Conservation (phyloP, 2,888 invertebrate species). For the Acanthosepion lycidas region DNA sequence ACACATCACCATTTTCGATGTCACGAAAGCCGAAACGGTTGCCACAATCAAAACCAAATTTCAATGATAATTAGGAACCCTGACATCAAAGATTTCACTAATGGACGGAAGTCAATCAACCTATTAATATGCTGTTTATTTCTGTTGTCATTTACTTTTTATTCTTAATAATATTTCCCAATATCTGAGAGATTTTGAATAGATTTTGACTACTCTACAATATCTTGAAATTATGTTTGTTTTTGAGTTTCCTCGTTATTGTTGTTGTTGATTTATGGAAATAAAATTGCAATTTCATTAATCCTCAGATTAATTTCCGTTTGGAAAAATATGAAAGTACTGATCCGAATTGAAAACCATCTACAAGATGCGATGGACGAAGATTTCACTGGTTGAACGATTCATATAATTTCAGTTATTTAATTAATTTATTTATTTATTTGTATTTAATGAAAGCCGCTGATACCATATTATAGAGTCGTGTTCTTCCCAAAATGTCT, state of each 20-base stretch:
- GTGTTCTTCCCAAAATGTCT: background rate
- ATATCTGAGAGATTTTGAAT: background rate
- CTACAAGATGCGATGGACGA: background rate
- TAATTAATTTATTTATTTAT: background rate
- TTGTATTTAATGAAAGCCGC: background rate
- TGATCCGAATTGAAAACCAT: background rate
- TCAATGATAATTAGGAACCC: background rate
- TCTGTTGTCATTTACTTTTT: background rate
- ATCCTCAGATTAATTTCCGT: background rate
- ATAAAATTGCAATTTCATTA: background rate
- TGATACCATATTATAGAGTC: background rate
- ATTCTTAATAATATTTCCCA: background rate
- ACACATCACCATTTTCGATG: background rate
- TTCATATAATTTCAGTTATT: background rate
- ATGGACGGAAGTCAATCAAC: background rate
- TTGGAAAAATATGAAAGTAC: background rate
- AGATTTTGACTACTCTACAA: background rate
- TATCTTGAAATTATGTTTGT: background rate
- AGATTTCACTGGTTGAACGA: background rate
- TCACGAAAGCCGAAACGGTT: background rate
- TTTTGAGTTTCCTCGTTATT: background rate
- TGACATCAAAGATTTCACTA: background rate
- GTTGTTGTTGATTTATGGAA: background rate
- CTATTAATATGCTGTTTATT: background rate
- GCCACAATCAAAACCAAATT: background rate